Base-by-base conservation (phyloP, 2,888 invertebrate species). In the Orchesellides sinensis region DNA sequence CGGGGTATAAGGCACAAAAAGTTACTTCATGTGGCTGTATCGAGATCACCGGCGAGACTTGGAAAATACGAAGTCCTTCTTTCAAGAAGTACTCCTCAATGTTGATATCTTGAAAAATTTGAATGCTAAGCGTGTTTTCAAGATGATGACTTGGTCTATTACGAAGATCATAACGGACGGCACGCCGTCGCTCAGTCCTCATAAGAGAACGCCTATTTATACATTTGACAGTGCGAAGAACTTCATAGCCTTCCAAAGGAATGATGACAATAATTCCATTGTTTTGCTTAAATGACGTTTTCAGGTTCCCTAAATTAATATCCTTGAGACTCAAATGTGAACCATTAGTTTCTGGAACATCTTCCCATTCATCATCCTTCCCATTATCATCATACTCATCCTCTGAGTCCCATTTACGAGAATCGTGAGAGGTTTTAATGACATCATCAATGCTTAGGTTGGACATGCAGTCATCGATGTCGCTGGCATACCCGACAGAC, bases 21-120 rank as follows among this genome's bases (percentile, higher is more conserved):
- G 85, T 59, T 5, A 88, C 83, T n/a, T 89, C 89, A 63, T 88
- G 88, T 4, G 89, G 89, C 56, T 88, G 87, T 14, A 89, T 70
- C 1, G 88, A 88, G 5, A 89, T 87, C 14, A 89, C 86, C n/a
- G 88, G 87, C 49, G 88, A 87, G 0, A 88, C 85, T 66, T 88
- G 88, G 29, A 85, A 75, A 0, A 89, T 78, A 49, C 88, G 49
- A 27, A 88, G 49, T 4, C 83, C 83, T 14, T 54, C 19, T 78
- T 70, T 32, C 27, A 59, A 17, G 17, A 84, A 69, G 23, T 14
- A 17, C 29, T 49, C 21, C 12, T 52, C 65, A 17, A 74, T 54
- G 21, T 65, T 40, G 1, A 65, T 63, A 19, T 80, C 49, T n/a
- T 80, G 25, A 17, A 66, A 66, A 4, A 54, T 49, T 29, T 66